Base-by-base conservation (phyloP, 2,797 vertebrate genomes). In the Phoebastria nigripes region DNA sequence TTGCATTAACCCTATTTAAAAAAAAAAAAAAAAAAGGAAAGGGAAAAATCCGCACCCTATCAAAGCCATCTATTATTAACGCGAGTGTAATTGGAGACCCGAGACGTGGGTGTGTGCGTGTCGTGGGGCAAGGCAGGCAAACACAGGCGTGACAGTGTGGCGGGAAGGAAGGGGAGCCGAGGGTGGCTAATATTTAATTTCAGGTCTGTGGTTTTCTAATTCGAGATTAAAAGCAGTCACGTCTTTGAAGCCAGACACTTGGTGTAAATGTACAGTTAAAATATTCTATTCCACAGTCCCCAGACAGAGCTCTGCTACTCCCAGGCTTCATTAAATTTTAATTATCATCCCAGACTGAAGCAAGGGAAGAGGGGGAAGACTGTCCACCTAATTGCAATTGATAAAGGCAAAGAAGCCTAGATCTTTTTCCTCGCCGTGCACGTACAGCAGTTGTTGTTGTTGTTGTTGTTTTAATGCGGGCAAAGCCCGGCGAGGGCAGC, bases 221-320 rank as follows among this genome's bases (percentile, higher is more conserved):
- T 99, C 98, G 97, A 98, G 98, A 98, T 98, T 98, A 98, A 98
- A 98, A 98, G 99, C 98, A 98, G 98, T 98, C 98, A 98, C 98
- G 98, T 99, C 98, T 99, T 99, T 99, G 98, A 99, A 99, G 98
- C 98, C 98, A 99, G 99, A 99, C 99, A 98, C 98, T 99, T 98
- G 99, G 98, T 99, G 99, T 99, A 99, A 99, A 99, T 99, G 99
- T 99, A 99, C 99, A 99, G 99, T 99, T 99, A 99, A 99, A 99
- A 99, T 99, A 99, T 99, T 99, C 99, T 98, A 98, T 98, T 98
- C 98, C 97, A 95, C 52, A 85, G 98, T 99, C 99, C 99, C 99
- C 98, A 99, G 99, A 98, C 99, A 98, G 98, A 98, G 99, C 98
- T 98, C 98, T 98, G 98, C 98, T 98, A 98, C 98, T 99, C 99